Base-by-base conservation (phyloP, 2,888 invertebrate genomes). In the Noctua comes region DNA sequence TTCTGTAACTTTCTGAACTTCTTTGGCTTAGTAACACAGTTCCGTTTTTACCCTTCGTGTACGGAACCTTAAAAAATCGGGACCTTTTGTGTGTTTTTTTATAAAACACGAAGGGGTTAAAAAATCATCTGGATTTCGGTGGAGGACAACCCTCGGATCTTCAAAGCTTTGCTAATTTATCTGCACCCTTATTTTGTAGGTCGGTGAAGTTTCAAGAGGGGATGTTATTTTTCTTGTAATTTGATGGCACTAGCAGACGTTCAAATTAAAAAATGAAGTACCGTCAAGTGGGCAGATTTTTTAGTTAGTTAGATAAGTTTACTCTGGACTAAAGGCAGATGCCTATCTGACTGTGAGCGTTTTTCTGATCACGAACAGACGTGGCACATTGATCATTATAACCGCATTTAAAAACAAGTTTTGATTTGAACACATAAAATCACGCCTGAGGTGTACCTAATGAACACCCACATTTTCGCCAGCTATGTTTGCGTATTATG, bases 1-100 rank as follows among this genome's bases (percentile, higher is more conserved):
- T 24, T 4, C 24, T 59, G 59, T 24, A 10, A 1, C 36, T 4
- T 21, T 1, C 21, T 36, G 36, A 24, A 16, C n/a, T 3, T 4
- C 10, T 16, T 40, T 18, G 13, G 16, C 7, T 51, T 57, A 54
- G 3, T 24, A 40, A 31, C 36, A 24, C 13, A 21, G 21, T 48
- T 10, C 21, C 4, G 27, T 36, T 75, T 51, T 31, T 4, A 21
- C 13, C 0, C 4, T 24, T 76, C 3, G 0, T 0, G 3, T 18
- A 51, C 1, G 18, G 48, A 59, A 76, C 59, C 51, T 51, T 18
- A 36, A 51, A 76, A 74, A 43, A 21, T 27, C 59, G 2, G 21
- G 68, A 68, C 59, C 82, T 74, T 81, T 84, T 80, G 68, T 71
- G 59, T 73, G n/a, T 79, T 78, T 77, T 77, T 77, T 76, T 68